A percentile compares a stretch with the other conserved stretches of the same genome.
Conservation (phyloP, 2,888 invertebrate species). For the Polymixis lichenea region DNA sequence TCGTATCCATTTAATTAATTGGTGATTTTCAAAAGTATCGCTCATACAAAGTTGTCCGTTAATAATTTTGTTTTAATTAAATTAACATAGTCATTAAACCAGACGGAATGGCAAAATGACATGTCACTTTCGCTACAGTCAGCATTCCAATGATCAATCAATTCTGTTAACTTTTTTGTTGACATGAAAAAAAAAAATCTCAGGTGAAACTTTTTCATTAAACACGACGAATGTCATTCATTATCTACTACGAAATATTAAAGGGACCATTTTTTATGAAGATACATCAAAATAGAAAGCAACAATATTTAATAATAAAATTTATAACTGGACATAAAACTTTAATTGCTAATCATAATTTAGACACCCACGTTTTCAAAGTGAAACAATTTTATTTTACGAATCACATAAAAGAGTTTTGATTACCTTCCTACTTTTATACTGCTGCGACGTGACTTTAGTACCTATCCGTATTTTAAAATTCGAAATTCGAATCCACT, state of each 20-base stretch:
- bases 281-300: conserved; percentile 21
- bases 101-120: conserved; percentile 20
- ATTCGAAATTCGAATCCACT: not conserved
- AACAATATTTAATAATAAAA: conserved; percentile 33
- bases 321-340: conserved; percentile 43
- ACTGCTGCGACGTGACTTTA: conserved; percentile 29
- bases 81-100: not conserved
- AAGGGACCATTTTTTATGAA: conserved; percentile 11
- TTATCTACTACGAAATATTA: not conserved
- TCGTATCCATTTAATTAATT: conserved; percentile 1
- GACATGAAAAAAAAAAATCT: not conserved
- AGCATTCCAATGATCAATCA: conserved; percentile 10
- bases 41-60: not conserved
- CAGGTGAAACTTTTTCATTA: not conserved
- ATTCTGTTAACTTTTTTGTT: not conserved
- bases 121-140: conserved; percentile 39
- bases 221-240: conserved; percentile 10
- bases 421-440: conserved; percentile 38
- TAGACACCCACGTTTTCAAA: conserved; percentile 52
- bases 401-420: conserved; percentile 43
- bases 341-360: conserved; percentile 55
- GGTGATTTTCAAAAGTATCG: not conserved
- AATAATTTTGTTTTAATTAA: not conserved
- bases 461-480: conserved; percentile 10
- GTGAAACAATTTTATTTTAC: conserved; percentile 47